Evolutionary conservation across 2,888 invertebrate genomes (phyloP).

Genomic region (Sisyra nigra): DNA sequence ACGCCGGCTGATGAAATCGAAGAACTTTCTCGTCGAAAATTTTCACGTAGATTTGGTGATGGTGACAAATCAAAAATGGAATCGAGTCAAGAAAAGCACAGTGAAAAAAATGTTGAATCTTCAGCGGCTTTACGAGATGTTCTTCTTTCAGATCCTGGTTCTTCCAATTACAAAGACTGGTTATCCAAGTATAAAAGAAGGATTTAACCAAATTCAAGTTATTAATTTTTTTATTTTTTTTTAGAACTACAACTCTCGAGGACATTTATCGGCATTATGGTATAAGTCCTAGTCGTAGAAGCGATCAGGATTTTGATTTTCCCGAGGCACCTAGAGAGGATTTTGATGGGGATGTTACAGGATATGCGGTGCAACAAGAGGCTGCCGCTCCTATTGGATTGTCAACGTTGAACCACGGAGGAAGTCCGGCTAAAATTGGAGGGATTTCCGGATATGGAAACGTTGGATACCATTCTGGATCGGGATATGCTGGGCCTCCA

Average conservation of each 20-base stretch:
- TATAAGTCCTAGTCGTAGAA: conserved; percentile 15
- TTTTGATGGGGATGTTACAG: conserved; percentile 42
- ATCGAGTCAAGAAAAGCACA: no score
- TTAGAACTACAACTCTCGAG: conserved; percentile 53
- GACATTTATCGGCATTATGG: conserved; percentile 51
- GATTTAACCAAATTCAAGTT: background rate
- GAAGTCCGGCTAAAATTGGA: conserved; percentile 5
- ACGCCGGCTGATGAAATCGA: conserved; percentile 15
- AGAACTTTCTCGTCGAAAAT: conserved; percentile 23
- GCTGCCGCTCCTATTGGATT: conserved; percentile 10
- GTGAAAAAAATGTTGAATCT: conserved; percentile 7
- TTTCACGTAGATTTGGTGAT: conserved; percentile 27
- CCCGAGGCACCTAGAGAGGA: conserved; percentile 31
- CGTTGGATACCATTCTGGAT: conserved; percentile 9
- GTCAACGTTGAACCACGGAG: background rate
- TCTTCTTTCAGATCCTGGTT: conserved; percentile 51
- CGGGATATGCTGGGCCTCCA: conserved; percentile 21
- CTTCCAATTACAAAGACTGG: conserved; percentile 58
- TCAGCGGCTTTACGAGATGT: conserved; percentile 28
- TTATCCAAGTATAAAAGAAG: conserved; percentile 43
- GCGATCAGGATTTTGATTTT: conserved; percentile 22
- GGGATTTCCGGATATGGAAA: background rate
- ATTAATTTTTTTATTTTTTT: conserved; percentile 9
- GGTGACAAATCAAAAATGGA: conserved; percentile 14
- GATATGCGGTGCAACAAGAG: conserved; percentile 26